phyloP scores from a whole-genome alignment of 2,888 invertebrate genomes.

The Tetragonula carbonaria region DNA sequence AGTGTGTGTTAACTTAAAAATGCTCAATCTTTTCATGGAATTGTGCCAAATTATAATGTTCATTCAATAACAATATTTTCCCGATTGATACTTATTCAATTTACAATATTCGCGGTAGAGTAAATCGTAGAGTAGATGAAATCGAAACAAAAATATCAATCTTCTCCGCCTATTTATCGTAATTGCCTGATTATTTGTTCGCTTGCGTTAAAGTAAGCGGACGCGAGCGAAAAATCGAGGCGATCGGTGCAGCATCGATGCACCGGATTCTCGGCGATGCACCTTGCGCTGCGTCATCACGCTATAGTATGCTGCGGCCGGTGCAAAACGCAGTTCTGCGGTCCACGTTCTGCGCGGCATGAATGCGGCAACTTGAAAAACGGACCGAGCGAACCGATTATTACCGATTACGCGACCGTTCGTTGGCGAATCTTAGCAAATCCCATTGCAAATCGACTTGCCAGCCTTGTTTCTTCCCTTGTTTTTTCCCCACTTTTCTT shows the following conservation, averaged over 20 bases:
- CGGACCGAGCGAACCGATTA: slow-evolving; percentile 33
- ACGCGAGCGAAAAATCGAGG: slow-evolving; percentile 24
- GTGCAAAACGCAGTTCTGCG: slow-evolving; percentile 41
- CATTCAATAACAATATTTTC: too few species aligned
- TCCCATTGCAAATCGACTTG: not conserved
- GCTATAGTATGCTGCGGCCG: slow-evolving; percentile 29
- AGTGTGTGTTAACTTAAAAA: too few species aligned
- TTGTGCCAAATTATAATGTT: too few species aligned
- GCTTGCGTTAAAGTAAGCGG: not conserved
- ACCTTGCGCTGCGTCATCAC: not conserved
- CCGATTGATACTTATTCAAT: too few species aligned
- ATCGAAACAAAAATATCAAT: too few species aligned
- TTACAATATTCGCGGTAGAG: too few species aligned
- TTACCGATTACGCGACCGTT: not conserved
- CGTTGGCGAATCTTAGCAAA: slow-evolving; percentile 17
- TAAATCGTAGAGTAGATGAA: too few species aligned
- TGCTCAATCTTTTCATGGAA: too few species aligned
- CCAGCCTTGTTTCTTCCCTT: not conserved
- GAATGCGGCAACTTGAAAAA: slow-evolving; percentile 19
- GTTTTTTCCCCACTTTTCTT: not conserved
- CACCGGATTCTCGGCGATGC: slow-evolving; percentile 4
- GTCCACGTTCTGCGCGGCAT: slow-evolving; percentile 40
- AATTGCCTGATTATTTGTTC: too few species aligned
- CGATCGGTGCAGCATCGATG: not conserved
- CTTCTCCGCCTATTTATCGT: too few species aligned